Evolutionary conservation across 2,113 vertebrate genomes (phyloP), one percentile per base, ranked within the genome.

Genomic region (Candoia aspera): DNA sequence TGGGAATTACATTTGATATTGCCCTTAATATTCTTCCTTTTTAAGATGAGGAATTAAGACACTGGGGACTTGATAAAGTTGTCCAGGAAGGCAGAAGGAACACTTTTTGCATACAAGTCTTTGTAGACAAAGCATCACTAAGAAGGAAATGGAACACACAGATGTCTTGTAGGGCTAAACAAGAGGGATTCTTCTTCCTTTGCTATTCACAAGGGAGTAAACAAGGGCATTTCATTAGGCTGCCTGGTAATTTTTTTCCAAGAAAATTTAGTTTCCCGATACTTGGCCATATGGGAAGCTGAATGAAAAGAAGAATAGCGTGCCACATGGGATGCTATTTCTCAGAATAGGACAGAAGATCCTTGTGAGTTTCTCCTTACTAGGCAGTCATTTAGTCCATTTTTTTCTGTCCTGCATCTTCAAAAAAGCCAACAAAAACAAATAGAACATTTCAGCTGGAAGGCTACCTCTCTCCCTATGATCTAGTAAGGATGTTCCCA

Each of bases 351-450:
- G 11, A 11, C 13, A 53, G 13, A 86, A 60, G 29, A 86, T 68
- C 19, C 49, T 26, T 12, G 6, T 37, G n/a, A 11, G n/a, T 62
- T 90, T 37, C 62, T 84, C 29, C 37, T 37, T 90, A 5, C 1
- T 85, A 1, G 86, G 0, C 11, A 58, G 12, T 62, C 88, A 95
- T 85, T 86, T 64, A 64, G 21, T 49, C 26, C 0, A 0, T 23
- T 73, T 19, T 10, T 84, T 94, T 85, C 91, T 42, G 23, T 60
- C 4, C 53, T 54, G 92, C 90, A 62, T 93, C 4, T 23, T 87
- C 33, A 91, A 84, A 86, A 87, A 91, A 87, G 59, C 15, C 21
- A 91, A 29, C 59, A 42, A 64, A 64, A 91, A 68, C 53, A 90
- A 59, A 24, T 92, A 93, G 55, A 62, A 46, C 21, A 15, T 92